Percentiles rank a stretch among this genome's conserved stretches.
Conservation (phyloP, 2,797 vertebrate genomes). For the Syngnathus acus region DNA sequence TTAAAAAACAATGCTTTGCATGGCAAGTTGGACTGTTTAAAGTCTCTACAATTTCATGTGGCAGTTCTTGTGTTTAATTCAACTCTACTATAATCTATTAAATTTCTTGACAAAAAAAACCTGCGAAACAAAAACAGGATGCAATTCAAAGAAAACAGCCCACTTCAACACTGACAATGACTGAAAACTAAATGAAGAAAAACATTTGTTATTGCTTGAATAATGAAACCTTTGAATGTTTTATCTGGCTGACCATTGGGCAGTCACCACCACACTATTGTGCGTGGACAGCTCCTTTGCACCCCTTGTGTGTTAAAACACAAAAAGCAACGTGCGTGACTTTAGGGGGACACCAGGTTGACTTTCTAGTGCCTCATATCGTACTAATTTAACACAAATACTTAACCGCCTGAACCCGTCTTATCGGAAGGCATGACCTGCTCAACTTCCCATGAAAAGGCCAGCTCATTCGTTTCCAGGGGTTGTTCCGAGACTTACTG, state of each 20-base stretch:
- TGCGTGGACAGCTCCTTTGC: neutral
- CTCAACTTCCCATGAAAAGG: slow-evolving; percentile 16
- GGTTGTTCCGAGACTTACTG: slow-evolving; percentile 23
- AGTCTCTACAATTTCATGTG: neutral
- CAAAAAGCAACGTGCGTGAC: neutral
- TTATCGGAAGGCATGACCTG: slow-evolving; percentile 27
- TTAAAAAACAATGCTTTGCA: neutral
- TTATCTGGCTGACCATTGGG: slow-evolving; percentile 23
- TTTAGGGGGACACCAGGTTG: neutral
- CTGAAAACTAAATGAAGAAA: slow-evolving; percentile 29
- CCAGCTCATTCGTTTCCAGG: slow-evolving; percentile 25
- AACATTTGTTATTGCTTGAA: slow-evolving; percentile 66
- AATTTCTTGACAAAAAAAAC: slow-evolving; percentile 8
- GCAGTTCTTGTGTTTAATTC: slow-evolving; percentile 6
- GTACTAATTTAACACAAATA: slow-evolving; percentile 19
- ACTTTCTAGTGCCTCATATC: neutral
- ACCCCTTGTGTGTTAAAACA: neutral
- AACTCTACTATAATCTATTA: slow-evolving; percentile 19
- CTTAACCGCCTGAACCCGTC: slow-evolving; percentile 6
- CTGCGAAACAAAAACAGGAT: slow-evolving; percentile 11
- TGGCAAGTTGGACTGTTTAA: neutral
- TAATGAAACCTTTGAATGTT: slow-evolving; percentile 32
- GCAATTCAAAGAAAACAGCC: slow-evolving; percentile 23
- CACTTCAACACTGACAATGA: slow-evolving; percentile 22
- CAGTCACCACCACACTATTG: neutral